These are phyloP conservation scores for Coptotermes formosanus DNA, from an alignment of 1,140 invertebrate genomes.

Conservation along the genomic window DNA sequence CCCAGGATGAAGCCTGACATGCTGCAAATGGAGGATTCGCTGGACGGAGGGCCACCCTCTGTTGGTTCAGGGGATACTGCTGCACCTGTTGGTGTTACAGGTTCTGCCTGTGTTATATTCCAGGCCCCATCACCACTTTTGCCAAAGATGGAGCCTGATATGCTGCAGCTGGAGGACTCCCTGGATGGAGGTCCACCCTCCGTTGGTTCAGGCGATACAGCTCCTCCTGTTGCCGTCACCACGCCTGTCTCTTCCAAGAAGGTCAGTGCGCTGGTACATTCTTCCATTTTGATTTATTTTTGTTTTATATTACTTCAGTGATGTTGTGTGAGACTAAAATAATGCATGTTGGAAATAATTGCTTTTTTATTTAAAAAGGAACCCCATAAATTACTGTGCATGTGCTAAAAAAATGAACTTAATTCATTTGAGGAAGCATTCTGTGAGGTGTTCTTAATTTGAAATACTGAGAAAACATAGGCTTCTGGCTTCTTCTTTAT, in stretches of 20 bases:
- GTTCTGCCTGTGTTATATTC: constrained; percentile 38
- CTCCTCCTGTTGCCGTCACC: constrained; percentile 44
- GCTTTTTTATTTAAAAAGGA: no score
- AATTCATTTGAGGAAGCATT: no score
- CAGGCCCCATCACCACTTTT: constrained; percentile 58
- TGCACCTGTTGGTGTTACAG: constrained; percentile 44
- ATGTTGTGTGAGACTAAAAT: no score
- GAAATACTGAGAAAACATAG: no score
- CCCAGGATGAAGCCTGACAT: constrained; percentile 46
- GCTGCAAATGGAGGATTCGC: constrained; percentile 65
- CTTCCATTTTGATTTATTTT: no score
- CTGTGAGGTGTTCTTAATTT: no score
- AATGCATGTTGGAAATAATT: no score
- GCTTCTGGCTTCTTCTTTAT: no score
- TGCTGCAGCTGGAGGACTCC: constrained; percentile 64
- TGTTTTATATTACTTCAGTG: no score
- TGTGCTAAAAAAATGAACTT: no score
- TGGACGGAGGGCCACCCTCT: constrained; percentile 71
- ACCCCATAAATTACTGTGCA: no score
- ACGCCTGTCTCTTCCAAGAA: constrained; percentile 48
- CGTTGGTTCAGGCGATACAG: constrained; percentile 65
- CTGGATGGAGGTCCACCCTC: constrained; percentile 71
- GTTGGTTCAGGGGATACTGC: constrained; percentile 66
- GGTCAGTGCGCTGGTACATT: constrained; percentile 37
- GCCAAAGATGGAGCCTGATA: constrained; percentile 46